A percentile compares a stretch with the other conserved stretches of the same genome.
phyloP scores from a whole-genome alignment of 64 coral and sea anemone genomes.

The Stichodactyla helianthus region DNA sequence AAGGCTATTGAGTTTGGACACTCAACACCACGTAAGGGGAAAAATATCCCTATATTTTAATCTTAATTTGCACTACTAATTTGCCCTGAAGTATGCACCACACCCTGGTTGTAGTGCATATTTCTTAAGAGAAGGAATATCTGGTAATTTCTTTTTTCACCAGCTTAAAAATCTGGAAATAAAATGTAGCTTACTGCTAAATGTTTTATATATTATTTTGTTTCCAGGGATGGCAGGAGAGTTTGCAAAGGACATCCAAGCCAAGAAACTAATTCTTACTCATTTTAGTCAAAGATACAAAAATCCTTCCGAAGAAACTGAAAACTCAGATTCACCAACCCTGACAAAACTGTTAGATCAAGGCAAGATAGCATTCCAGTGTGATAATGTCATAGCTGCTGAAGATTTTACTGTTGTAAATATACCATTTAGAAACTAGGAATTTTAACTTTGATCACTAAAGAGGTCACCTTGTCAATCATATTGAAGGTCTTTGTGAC shows the following conservation, averaged over 20 bases:
- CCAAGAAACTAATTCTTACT: constrained; percentile 78
- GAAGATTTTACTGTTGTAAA: constrained; percentile 60
- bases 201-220: constrained; percentile 9
- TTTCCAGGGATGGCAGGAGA: constrained; percentile 81
- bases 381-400: constrained; percentile 53
- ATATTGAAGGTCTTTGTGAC: too few relatives aligned
- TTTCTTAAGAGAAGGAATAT: too few relatives aligned
- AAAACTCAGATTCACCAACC: not conserved
- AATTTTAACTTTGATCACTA: not conserved
- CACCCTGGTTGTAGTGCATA: too few relatives aligned
- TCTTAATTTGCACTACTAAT: too few relatives aligned
- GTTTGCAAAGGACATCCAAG: constrained; percentile 67
- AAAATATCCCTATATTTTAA: not conserved
- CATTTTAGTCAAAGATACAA: constrained; percentile 98
- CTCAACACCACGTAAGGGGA: constrained; percentile 82
- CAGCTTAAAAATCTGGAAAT: not conserved
- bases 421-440: constrained; percentile 23
- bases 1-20: constrained; percentile 81
- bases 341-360: constrained; percentile 51
- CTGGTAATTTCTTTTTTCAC: too few relatives aligned
- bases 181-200: too few relatives aligned
- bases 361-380: constrained; percentile 31
- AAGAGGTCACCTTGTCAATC: too few relatives aligned
- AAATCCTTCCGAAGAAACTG: constrained; percentile 12
- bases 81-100: too few relatives aligned